Base-by-base conservation (phyloP, 2,888 invertebrate genomes). In the Oegoconia quadripuncta region DNA sequence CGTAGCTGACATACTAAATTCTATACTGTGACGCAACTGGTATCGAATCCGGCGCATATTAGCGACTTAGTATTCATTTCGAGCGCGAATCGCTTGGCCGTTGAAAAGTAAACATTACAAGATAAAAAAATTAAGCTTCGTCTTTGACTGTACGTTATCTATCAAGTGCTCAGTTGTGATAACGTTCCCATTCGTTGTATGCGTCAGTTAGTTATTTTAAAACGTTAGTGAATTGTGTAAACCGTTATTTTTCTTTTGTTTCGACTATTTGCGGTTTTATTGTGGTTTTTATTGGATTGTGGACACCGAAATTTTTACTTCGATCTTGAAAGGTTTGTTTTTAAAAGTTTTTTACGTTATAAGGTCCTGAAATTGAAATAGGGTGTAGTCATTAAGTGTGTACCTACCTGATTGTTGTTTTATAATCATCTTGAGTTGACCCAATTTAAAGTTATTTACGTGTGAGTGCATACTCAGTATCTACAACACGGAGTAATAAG, bases 31-130 rank as follows among this genome's bases (percentile, higher is more conserved):
- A 22, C 22, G 22, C 20, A 32, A 32, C 22, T 8, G 13, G n/a
- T 32, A 27, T 22, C 30, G 29, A 29, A 16, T 30, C 36, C 26
- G 20, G 43, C 28, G 36, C 37, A 35, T 15, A 12, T 18, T 27
- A 34, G 23, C 20, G 16, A 17, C 22, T n/a, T 32, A 32, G 32
- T 32, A 13, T 14, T 14, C 27, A 34, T 23, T 14, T 12, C 12
- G 36, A 13, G 8, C 36, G 29, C 36, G 28, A 29, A 36, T 7
- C 36, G 29, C 8, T 20, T 20, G 28, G 15, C 23, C 16, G 16
- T 30, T 23, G n/a, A 17, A 41, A 37, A 40, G 37, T 14, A 37
- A 41, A 35, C 30, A 29, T 13, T 13, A 9, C 26, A 16, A 11
- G 15, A 6, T 4, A 29, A 36, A 30, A 39, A 34, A 30, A 14